Evolutionary conservation across 2,113 vertebrate genomes (phyloP), one percentile per base, ranked within the genome.

Genomic region (Coreoperca whiteheadi): DNA sequence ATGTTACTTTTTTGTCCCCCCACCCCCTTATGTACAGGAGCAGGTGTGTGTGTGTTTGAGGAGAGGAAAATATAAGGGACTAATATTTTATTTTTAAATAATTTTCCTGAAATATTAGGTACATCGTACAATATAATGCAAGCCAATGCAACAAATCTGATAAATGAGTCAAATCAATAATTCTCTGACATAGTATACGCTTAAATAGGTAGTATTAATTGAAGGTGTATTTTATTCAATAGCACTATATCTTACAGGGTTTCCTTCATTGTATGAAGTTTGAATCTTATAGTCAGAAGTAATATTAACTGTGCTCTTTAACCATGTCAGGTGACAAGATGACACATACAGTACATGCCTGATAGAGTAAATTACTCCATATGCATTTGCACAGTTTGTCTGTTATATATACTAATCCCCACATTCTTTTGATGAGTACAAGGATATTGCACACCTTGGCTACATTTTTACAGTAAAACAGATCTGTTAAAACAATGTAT

Each of bases 401-500:
- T 66, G 28, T 41, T 34, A 15, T 8, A 63, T 37, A 11, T 30
- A 15, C 21, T 16, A 46, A 46, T 39, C 14, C 28, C 34, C 32
- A 28, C 25, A 43, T 4, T 20, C 20, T 56, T 32, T 66, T 64
- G 50, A 20, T n/a, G 23, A 25, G 8, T 20, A 18, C 28, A 43
- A 16, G 12, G n/a, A 70, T 65, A 54, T 54, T 66, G 21, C 10
- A 74, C 20, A 56, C 8, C n/a, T 69, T 14, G 25, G 9, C 18
- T 51, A 10, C 37, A 28, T 70, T 70, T 69, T 70, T 20, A 77
- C 10, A 53, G 25, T n/a, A 20, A 51, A 68, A 77, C 16, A 56
- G 78, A 53, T 23, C 37, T 34, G 15, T 82, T 84, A 28, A 67
- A 82, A 46, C 41, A 50, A 72, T 54, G 8, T 50, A 72, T 85